Evolutionary conservation across 2,797 vertebrate species (phyloP), one percentile per base, ranked within the genome.

Genomic region (Parambassis ranga): DNA sequence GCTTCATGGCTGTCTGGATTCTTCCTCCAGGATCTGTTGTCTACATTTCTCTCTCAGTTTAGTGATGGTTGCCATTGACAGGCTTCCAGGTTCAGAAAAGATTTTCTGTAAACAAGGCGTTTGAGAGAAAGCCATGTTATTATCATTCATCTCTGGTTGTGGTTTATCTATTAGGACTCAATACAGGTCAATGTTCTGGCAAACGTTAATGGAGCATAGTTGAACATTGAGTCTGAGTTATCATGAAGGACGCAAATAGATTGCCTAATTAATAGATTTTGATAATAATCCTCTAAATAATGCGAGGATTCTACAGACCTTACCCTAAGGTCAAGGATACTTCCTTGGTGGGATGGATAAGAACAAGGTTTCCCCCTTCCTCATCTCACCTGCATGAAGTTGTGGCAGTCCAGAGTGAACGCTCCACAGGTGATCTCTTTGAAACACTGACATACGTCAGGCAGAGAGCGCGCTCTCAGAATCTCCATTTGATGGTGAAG

Each of bases 381-480:
- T 38, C 3, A 6, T 11, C 69, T 63, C 83, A 98, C 97, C 95
- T 97, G 93, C 95, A 97, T 98, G 60, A 99, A 98, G 10, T 82
- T 79, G 81, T 98, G 96, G 75, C 95, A 97, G 71, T 98, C 94
- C 0, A 93, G 91, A 42, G 95, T 96, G 44, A 96, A 93, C 1
- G 81, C 74, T 41, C 96, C 97, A 35, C 86, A 82, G 51, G 95
- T 96, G 76, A 98, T 95, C 75, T 94, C 86, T 84, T 96, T 98
- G 77, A 98, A 98, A 71, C 92, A 91, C 5, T 96, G 93, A 18
- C 95, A 98, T 22, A 98, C 88, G 4, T 97, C 96, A 0, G 91
- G 87, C 55, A 97, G 81, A 39, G 91, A 95, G 0, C 86, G 92
- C 14, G 94, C 93, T 87, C 95, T 91, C 62, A 96, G 78, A 76